A percentile compares a stretch with the other conserved stretches of the same genome.
Evolutionary conservation across 2,888 invertebrate genomes (phyloP).

Genomic region (Cerastis leucographa): DNA sequence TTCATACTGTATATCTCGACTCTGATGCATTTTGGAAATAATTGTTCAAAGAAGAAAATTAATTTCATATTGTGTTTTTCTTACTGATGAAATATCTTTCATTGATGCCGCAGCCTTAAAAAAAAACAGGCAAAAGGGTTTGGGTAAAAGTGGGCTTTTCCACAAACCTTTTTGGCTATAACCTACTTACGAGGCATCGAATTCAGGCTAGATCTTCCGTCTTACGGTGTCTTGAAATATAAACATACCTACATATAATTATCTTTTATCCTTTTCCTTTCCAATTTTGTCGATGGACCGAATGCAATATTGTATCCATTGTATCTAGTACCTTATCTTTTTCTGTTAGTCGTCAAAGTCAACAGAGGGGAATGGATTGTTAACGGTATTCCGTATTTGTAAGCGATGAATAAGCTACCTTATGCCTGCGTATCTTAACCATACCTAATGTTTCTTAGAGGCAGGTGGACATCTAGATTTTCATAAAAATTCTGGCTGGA

Average conservation of each 20-base stretch:
- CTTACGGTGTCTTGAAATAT: not conserved
- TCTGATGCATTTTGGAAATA: too few relatives aligned
- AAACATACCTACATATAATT: not conserved
- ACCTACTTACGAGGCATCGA: not conserved
- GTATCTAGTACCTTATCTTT: conserved; percentile 51
- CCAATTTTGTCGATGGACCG: conserved; percentile 19
- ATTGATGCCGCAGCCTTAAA: too few relatives aligned
- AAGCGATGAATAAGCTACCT: conserved; percentile 21
- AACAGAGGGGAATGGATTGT: conserved; percentile 50
- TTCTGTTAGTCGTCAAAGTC: conserved; percentile 53
- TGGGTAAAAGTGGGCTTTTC: too few relatives aligned
- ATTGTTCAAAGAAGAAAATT: too few relatives aligned
- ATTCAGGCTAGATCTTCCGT: not conserved
- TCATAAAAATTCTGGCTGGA: not conserved
- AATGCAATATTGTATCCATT: conserved; percentile 23
- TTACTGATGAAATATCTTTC: too few relatives aligned
- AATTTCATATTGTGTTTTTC: too few relatives aligned
- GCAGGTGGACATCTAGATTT: not conserved
- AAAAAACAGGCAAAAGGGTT: too few relatives aligned
- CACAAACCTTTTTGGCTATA: too few relatives aligned
- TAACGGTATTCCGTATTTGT: conserved; percentile 35
- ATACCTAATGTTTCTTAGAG: not conserved
- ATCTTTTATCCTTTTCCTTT: conserved; percentile 10
- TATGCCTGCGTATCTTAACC: not conserved
- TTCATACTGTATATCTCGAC: too few relatives aligned